A percentile compares a stretch with the other conserved stretches of the same genome.
phyloP scores from a whole-genome alignment of 2,888 invertebrate genomes.

The Emmelina monodactyla region DNA sequence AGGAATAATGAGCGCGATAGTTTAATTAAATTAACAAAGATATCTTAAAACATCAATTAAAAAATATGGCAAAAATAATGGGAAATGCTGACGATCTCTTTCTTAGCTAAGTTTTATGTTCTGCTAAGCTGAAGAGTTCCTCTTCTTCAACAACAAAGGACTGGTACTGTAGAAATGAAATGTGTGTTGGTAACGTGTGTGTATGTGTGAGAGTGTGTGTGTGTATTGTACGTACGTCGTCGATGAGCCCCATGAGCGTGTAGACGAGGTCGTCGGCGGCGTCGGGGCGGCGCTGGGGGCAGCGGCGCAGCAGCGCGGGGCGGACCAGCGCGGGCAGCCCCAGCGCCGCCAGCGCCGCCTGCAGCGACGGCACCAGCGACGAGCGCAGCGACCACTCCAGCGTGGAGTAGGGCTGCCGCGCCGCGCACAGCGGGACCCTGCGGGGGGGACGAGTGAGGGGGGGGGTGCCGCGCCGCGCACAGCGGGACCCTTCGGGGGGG shows the following conservation, averaged over 20 bases:
- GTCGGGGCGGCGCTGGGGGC: slow-evolving; percentile 81
- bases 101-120: no score
- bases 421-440: slow-evolving; percentile 85
- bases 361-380: slow-evolving; percentile 75
- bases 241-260: slow-evolving; percentile 80
- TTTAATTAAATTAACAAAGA: neutral
- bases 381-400: slow-evolving; percentile 89
- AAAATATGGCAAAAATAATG: no score
- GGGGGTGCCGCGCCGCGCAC: neutral
- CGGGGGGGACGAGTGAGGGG: no score
- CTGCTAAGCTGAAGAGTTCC: no score
- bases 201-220: neutral
- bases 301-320: slow-evolving; percentile 81
- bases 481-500: neutral
- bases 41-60: no score
- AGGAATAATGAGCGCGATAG: neutral
- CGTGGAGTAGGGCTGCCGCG: slow-evolving; percentile 81
- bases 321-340: slow-evolving; percentile 74
- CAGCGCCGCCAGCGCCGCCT: slow-evolving; percentile 70
- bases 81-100: no score
- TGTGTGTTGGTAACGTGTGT: no score
- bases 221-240: slow-evolving; percentile 58
- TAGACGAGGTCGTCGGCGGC: slow-evolving; percentile 86
- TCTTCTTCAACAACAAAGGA: neutral
- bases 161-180: no score